These are phyloP conservation scores for Formica selysi DNA, from an alignment of 1,140 invertebrate species.

Conservation along the genomic window DNA sequence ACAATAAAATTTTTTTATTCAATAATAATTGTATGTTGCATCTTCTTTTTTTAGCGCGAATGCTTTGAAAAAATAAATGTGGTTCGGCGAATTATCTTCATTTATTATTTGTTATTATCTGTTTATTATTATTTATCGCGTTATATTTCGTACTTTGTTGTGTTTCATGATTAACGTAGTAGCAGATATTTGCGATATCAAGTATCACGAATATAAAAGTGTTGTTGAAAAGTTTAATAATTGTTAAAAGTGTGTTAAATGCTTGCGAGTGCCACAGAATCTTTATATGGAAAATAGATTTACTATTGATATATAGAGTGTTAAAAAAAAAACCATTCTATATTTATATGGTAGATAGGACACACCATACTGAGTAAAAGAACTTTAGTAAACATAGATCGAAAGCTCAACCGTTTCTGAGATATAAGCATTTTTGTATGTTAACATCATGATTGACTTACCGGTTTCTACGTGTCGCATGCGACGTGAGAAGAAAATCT, in stretches of 20 bases:
- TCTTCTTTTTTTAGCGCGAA: not conserved
- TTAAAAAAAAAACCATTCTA: no score
- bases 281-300: constrained; percentile 8
- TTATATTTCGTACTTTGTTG: not conserved
- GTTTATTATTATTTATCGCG: constrained; percentile 7
- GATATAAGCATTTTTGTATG: no score
- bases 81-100: not conserved
- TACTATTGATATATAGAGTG: not conserved
- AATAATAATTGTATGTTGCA: not conserved
- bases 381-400: no score
- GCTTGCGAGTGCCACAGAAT: not conserved
- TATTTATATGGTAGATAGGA: no score
- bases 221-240: not conserved
- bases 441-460: no score
- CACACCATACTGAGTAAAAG: no score
- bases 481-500: no score
- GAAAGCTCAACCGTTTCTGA: no score
- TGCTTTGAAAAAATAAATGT: not conserved
- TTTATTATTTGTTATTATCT: not conserved
- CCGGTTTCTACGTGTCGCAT: no score
- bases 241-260: constrained; percentile 19
- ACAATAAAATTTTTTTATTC: constrained; percentile 35
- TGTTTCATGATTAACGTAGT: not conserved
- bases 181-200: constrained; percentile 13
- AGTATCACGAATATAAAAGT: constrained; percentile 10